These are phyloP conservation scores for Eristalis pertinax DNA, from an alignment of 2,888 invertebrate species.

Conservation along the genomic window DNA sequence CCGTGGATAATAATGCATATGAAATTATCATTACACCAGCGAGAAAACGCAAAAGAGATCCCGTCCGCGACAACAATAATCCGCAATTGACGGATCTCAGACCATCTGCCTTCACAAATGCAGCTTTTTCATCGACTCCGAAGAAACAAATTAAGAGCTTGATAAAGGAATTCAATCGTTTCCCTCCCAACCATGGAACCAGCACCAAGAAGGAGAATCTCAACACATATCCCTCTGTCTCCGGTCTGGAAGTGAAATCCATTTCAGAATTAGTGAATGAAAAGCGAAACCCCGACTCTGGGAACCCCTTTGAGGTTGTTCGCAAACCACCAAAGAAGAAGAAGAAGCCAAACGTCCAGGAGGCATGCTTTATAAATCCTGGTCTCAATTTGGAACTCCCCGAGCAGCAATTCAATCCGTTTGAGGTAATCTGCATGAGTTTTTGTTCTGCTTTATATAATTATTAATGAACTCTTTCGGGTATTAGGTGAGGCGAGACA, in stretches of 20 bases:
- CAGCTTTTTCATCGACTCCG: conserved; percentile 80
- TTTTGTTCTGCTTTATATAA: neutral
- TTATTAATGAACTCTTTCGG: neutral
- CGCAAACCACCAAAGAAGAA: conserved; percentile 81
- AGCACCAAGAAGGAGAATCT: conserved; percentile 68
- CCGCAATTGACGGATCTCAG: neutral
- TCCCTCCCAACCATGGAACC: conserved; percentile 39
- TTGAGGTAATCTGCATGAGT: conserved; percentile 76
- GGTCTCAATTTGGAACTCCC: conserved; percentile 80
- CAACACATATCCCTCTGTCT: conserved; percentile 68
- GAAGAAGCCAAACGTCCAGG: conserved; percentile 74
- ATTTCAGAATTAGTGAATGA: conserved; percentile 76
- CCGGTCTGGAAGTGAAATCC: conserved; percentile 79
- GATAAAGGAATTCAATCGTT: conserved; percentile 72
- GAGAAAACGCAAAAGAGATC: conserved; percentile 79
- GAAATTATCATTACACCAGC: conserved; percentile 74
- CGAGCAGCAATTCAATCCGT: conserved; percentile 81
- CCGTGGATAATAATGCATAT: conserved; percentile 67
- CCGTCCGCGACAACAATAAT: neutral
- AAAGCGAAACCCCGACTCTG: conserved; percentile 14
- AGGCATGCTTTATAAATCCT: conserved; percentile 80
- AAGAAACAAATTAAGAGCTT: conserved; percentile 76
- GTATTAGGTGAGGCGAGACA: conserved; percentile 75
- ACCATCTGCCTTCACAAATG: conserved; percentile 76
- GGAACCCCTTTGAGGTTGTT: conserved; percentile 80